Evolutionary conservation across 2,797 vertebrate genomes (phyloP).

Genomic region (Macropodus opercularis): DNA sequence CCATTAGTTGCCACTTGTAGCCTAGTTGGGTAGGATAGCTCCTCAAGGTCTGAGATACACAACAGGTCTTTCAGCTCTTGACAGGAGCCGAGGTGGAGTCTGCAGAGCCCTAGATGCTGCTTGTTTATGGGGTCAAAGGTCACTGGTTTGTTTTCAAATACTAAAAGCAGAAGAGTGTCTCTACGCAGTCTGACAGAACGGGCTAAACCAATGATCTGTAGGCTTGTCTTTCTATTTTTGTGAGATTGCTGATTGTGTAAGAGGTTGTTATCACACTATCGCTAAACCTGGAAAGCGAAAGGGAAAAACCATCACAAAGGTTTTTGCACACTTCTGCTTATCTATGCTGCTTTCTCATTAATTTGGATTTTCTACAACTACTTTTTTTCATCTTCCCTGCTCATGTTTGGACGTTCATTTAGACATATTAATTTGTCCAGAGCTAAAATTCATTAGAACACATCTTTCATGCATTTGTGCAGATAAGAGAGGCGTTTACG

Average conservation of each 20-base stretch:
- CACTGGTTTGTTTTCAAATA: slow-evolving; percentile 31
- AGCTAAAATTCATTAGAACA: slow-evolving; percentile 1
- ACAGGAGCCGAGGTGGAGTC: slow-evolving; percentile 29
- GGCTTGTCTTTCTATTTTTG: slow-evolving; percentile 11
- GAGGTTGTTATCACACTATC: neutral
- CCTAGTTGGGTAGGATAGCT: slow-evolving; percentile 34
- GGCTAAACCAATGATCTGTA: neutral
- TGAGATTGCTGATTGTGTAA: slow-evolving; percentile 3
- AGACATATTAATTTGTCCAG: neutral
- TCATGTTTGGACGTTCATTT: neutral
- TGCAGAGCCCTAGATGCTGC: slow-evolving; percentile 8
- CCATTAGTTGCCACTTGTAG: slow-evolving; percentile 54
- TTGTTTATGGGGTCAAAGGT: slow-evolving; percentile 35
- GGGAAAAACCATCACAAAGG: neutral
- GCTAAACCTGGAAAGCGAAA: neutral
- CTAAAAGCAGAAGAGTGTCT: slow-evolving; percentile 13
- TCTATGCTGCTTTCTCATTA: neutral
- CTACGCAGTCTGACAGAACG: neutral
- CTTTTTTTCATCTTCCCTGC: neutral
- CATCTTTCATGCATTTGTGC: neutral
- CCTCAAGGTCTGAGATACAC: slow-evolving; percentile 37
- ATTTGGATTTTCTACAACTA: neutral
- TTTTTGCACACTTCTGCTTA: neutral
- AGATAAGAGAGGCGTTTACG: neutral
- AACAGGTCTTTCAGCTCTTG: slow-evolving; percentile 20